These are phyloP conservation scores for Ennomos erosarius DNA, from an alignment of 2,888 invertebrate genomes.

Conservation along the genomic window DNA sequence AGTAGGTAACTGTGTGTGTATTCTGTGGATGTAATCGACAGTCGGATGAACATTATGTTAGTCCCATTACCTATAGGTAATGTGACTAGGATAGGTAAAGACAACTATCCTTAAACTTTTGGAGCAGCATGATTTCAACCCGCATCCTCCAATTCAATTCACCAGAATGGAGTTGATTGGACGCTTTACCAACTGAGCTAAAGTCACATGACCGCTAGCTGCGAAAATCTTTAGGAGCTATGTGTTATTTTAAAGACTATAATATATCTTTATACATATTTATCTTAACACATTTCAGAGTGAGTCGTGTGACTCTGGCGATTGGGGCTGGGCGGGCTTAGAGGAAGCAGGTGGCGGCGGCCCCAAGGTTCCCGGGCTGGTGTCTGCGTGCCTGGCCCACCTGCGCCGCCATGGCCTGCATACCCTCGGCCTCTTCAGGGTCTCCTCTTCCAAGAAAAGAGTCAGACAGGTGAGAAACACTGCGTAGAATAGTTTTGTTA, in stretches of 20 bases:
- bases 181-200: too few species aligned
- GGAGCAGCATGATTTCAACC: too few species aligned
- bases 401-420: slow-evolving; percentile 92
- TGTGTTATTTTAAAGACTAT: too few species aligned
- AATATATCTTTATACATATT: too few species aligned
- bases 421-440: slow-evolving; percentile 95
- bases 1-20: too few species aligned
- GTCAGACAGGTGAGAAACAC: slow-evolving; percentile 90
- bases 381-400: slow-evolving; percentile 92
- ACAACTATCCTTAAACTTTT: too few species aligned
- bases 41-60: background rate
- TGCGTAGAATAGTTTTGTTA: slow-evolving; percentile 20
- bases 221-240: too few species aligned
- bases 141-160: too few species aligned
- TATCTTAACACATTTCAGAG: slow-evolving; percentile 81
- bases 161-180: too few species aligned
- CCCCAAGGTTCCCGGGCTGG: slow-evolving; percentile 90
- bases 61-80: too few species aligned
- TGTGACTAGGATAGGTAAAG: too few species aligned
- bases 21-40: background rate
- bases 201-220: too few species aligned
- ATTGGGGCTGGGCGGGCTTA: slow-evolving; percentile 85
- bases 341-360: slow-evolving; percentile 83
- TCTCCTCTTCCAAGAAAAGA: slow-evolving; percentile 96
- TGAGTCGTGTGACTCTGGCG: slow-evolving; percentile 91